Evolutionary conservation across 35 echinoderm and acorn worm species (phyloP).

Genomic region (Eucidaris tribuloides): DNA sequence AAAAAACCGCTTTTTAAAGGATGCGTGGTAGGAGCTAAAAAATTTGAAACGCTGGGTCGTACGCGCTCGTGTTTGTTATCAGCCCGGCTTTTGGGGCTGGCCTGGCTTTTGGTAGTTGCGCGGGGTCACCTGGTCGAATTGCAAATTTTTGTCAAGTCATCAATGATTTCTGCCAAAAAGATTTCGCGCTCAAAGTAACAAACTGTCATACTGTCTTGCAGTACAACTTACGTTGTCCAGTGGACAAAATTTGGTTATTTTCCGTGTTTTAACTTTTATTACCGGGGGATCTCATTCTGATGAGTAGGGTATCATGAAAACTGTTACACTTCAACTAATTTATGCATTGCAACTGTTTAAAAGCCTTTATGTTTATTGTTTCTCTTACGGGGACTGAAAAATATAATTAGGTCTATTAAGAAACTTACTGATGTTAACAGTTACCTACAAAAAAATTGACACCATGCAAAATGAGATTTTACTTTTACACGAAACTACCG

Average conservation of each 20-base stretch:
- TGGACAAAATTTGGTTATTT: background rate
- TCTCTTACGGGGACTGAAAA: no score
- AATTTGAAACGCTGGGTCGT: background rate
- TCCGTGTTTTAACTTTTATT: background rate
- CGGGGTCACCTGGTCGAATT: conserved; percentile 20
- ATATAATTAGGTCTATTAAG: no score
- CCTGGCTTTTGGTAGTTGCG: background rate
- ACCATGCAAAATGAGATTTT: no score
- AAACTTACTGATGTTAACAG: no score
- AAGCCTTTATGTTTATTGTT: no score
- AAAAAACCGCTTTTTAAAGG: background rate
- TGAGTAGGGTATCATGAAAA: background rate
- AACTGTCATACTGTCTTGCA: no score
- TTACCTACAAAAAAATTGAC: no score
- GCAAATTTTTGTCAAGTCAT: conserved; percentile 8
- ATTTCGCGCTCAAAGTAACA: background rate
- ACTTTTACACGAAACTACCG: no score
- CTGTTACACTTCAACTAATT: no score
- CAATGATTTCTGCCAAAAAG: background rate
- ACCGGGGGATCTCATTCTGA: background rate
- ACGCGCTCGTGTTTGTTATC: conserved; percentile 4
- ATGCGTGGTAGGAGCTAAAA: background rate
- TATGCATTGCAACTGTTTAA: no score
- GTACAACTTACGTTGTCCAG: background rate
- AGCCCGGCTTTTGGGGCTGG: conserved; percentile 3